phyloP scores from a whole-genome alignment of 2,888 invertebrate species.

The Nudaria mundana region DNA sequence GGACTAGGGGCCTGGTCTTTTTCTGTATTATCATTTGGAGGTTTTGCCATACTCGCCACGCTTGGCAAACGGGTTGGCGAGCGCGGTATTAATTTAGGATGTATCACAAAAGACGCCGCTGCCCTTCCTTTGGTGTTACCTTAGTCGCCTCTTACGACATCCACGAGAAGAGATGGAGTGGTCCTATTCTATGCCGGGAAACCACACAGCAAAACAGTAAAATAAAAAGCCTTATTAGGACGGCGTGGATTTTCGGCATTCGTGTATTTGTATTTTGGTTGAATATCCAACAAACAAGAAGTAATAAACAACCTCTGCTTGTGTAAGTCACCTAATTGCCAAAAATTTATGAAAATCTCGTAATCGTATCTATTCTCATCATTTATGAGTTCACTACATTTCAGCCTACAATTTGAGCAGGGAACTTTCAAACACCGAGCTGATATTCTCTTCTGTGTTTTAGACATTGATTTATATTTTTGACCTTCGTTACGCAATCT shows the following conservation, averaged over 20 bases:
- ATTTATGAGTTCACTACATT: conserved; percentile 6
- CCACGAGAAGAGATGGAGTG: too few relatives aligned
- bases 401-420: conserved; percentile 6
- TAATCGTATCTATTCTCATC: conserved; percentile 1
- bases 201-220: too few relatives aligned
- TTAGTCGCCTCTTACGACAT: too few relatives aligned
- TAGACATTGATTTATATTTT: conserved; percentile 4
- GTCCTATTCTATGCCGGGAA: too few relatives aligned
- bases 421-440: neutral
- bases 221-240: conserved; percentile 6
- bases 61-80: too few relatives aligned
- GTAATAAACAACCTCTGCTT: conserved; percentile 1
- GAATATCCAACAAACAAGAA: neutral
- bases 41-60: too few relatives aligned
- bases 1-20: too few relatives aligned
- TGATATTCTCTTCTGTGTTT: neutral
- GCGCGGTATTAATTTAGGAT: too few relatives aligned
- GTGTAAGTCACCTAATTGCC: conserved; percentile 1
- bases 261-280: neutral
- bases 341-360: conserved; percentile 3
- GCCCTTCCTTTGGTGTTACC: too few relatives aligned
- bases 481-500: conserved; percentile 8
- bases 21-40: too few relatives aligned
- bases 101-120: too few relatives aligned
- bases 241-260: neutral